A percentile compares a stretch with the other conserved stretches of the same genome.
phyloP scores from a whole-genome alignment of 2,888 invertebrate species.

The Altica lythri region DNA sequence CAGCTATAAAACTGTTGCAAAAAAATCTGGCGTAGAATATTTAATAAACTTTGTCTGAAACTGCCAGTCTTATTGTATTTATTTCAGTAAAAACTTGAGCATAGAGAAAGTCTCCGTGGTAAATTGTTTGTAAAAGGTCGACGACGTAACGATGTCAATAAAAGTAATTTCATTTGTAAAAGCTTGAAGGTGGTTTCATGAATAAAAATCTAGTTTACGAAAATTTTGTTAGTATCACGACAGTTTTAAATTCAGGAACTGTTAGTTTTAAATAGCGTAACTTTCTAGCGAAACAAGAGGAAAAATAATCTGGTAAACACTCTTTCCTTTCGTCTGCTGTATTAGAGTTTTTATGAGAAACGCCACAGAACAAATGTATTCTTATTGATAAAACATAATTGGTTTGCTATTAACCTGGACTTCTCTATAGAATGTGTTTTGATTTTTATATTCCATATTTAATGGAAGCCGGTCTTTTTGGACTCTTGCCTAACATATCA shows the following conservation, averaged over 20 bases:
- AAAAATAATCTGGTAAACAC: neutral
- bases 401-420: too few relatives aligned
- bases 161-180: constrained; percentile 9
- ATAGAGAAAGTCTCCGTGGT: neutral
- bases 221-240: constrained; percentile 3
- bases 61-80: neutral
- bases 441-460: too few relatives aligned
- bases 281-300: neutral
- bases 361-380: too few relatives aligned
- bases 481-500: too few relatives aligned
- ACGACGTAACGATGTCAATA: constrained; percentile 3
- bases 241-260: neutral
- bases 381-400: too few relatives aligned
- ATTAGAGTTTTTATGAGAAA: too few relatives aligned
- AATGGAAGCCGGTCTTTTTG: too few relatives aligned
- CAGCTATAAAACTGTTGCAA: too few relatives aligned
- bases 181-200: constrained; percentile 10
- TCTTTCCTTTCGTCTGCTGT: constrained; percentile 1
- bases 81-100: too few relatives aligned
- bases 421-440: too few relatives aligned
- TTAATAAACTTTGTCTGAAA: too few relatives aligned
- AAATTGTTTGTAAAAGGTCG: constrained; percentile 9
- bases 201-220: constrained; percentile 7
- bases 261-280: neutral
- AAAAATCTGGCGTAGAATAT: too few relatives aligned